Conservation (phyloP, 2,113 vertebrate species). For the Limanda limanda region DNA sequence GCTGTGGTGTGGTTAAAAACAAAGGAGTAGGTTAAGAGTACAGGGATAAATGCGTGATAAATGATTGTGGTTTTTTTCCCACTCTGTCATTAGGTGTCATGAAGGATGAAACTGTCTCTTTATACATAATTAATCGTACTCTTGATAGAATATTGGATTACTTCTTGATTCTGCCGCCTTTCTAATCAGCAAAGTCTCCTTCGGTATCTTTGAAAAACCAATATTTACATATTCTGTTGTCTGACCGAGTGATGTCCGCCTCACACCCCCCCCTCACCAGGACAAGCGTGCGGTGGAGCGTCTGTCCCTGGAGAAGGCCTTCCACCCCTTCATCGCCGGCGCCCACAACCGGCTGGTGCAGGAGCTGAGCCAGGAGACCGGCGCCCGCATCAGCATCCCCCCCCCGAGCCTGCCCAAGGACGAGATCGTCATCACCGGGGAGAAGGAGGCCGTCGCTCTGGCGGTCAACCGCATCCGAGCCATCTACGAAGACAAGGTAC, state of each 20-base stretch:
- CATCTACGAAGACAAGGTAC: constrained; percentile 85
- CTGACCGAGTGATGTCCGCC: neutral
- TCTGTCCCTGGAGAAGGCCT: constrained; percentile 82
- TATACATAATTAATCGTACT: neutral
- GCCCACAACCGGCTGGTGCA: constrained; percentile 82
- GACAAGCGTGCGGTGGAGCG: constrained; percentile 84
- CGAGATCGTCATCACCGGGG: constrained; percentile 84
- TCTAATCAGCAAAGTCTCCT: neutral
- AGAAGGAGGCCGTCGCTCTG: constrained; percentile 82
- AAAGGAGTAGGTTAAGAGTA: neutral
- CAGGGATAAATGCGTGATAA: too few relatives aligned
- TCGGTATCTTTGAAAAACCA: neutral
- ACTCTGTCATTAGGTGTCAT: neutral
- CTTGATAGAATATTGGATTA: neutral
- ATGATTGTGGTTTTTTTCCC: neutral
- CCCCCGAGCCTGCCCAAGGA: constrained; percentile 82
- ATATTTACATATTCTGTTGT: neutral
- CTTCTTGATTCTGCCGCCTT: neutral
- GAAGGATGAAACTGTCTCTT: neutral
- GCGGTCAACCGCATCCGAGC: constrained; percentile 77
- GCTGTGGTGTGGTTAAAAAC: neutral
- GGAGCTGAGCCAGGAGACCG: constrained; percentile 83
- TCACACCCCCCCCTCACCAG: constrained; percentile 38
- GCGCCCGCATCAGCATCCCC: constrained; percentile 82
- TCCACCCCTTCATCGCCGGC: constrained; percentile 82